Percentiles rank a stretch among this genome's conserved stretches.
These are phyloP conservation scores for Forpus xanthops DNA, from an alignment of 2,797 vertebrate species.

Conservation along the genomic window DNA sequence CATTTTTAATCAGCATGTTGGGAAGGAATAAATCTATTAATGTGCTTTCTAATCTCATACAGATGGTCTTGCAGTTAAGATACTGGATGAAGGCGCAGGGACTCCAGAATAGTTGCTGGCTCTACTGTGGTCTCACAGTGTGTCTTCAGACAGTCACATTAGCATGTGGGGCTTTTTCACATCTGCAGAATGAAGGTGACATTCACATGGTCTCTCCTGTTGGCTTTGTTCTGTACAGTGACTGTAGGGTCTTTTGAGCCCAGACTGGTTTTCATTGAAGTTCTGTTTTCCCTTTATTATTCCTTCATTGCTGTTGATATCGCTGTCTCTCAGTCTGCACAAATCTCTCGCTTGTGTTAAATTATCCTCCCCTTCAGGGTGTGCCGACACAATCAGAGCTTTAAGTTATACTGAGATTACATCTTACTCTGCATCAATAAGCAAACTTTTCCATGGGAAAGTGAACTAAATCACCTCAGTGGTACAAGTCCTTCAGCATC, in stretches of 20 bases:
- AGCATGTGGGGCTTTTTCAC: neutral
- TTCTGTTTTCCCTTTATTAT: neutral
- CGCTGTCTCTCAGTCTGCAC: neutral
- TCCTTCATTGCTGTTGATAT: neutral
- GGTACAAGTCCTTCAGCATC: neutral
- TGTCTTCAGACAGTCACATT: slow-evolving; percentile 6
- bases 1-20: neutral
- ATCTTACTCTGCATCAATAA: neutral
- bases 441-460: neutral
- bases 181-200: neutral
- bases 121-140: neutral
- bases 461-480: neutral
- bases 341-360: neutral
- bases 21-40: neutral
- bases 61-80: neutral
- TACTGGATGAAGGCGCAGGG: neutral
- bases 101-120: neutral
- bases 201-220: neutral
- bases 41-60: neutral
- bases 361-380: neutral
- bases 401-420: neutral
- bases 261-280: neutral
- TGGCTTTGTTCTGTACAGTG: neutral
- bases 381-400: neutral
- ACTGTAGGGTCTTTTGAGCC: neutral